Evolutionary conservation across 2,888 invertebrate genomes (phyloP).

Genomic region (Aspidapion aeneum): DNA sequence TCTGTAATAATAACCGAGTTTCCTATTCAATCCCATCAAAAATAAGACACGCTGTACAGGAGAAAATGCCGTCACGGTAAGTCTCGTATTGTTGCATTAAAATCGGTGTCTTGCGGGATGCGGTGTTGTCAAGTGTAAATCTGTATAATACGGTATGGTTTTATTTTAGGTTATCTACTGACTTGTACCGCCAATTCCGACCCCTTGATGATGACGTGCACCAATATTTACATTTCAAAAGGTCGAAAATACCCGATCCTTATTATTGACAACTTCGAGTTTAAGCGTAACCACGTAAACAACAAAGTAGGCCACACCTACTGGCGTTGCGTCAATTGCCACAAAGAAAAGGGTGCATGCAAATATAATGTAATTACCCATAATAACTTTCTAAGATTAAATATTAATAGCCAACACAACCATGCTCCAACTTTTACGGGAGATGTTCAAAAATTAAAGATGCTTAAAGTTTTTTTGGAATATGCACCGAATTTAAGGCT

Average conservation of each 20-base stretch:
- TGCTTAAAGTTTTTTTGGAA: neutral
- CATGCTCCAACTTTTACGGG: conserved; percentile 15
- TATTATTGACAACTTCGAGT: conserved; percentile 19
- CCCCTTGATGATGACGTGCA: too few species aligned
- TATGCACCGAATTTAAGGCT: conserved; percentile 5
- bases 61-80: too few species aligned
- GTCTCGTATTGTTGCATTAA: too few species aligned
- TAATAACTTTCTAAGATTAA: neutral
- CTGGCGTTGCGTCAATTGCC: conserved; percentile 9
- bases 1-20: too few species aligned
- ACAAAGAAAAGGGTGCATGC: conserved; percentile 4
- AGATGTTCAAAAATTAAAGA: neutral
- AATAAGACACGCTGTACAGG: too few species aligned
- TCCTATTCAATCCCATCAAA: too few species aligned
- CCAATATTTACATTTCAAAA: too few species aligned
- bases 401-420: neutral
- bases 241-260: conserved; percentile 19
- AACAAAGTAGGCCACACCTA: conserved; percentile 2
- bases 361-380: neutral
- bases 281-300: conserved; percentile 1
- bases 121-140: too few species aligned
- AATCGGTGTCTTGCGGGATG: too few species aligned
- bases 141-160: too few species aligned
- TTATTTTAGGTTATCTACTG: too few species aligned
- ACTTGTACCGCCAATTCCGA: too few species aligned